These are phyloP conservation scores for Drosophila macrothrix DNA, from an alignment of 2,888 invertebrate genomes.

Conservation along the genomic window DNA sequence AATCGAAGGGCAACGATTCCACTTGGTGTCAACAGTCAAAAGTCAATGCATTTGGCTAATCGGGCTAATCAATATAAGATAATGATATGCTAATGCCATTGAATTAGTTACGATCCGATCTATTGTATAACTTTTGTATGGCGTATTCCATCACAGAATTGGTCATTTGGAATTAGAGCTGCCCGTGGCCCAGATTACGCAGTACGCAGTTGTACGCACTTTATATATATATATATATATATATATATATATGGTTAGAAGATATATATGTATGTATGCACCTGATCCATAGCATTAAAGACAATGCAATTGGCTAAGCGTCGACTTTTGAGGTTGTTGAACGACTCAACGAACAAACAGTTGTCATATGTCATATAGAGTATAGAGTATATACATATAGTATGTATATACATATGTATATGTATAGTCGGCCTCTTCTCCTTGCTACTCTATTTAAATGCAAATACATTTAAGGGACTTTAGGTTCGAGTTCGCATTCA, in stretches of 20 bases:
- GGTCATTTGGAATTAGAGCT: conserved; percentile 33
- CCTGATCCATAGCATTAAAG: neutral
- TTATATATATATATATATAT: neutral
- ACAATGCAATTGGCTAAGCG: conserved; percentile 21
- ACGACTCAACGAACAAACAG: conserved; percentile 12
- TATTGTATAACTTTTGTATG: conserved; percentile 8
- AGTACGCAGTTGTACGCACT: neutral
- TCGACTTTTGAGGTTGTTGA: conserved; percentile 33
- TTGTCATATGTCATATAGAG: neutral
- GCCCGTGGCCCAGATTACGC: conserved; percentile 32
- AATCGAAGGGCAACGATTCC: neutral
- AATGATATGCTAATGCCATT: conserved; percentile 49
- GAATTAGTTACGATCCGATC: conserved; percentile 18
- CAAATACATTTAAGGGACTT: conserved; percentile 20
- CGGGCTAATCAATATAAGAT: neutral
- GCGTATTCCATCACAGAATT: conserved; percentile 7
- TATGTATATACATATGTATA: neutral
- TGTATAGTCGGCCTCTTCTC: neutral
- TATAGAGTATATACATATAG: neutral
- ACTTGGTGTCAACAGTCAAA: neutral
- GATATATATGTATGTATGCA: neutral
- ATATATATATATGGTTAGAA: neutral
- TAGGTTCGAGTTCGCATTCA: conserved; percentile 17
- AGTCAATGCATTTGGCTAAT: conserved; percentile 21
- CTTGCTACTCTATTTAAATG: conserved; percentile 13